Base-by-base conservation (phyloP, 2,113 vertebrate species). In the Trematocara unimaculatum region DNA sequence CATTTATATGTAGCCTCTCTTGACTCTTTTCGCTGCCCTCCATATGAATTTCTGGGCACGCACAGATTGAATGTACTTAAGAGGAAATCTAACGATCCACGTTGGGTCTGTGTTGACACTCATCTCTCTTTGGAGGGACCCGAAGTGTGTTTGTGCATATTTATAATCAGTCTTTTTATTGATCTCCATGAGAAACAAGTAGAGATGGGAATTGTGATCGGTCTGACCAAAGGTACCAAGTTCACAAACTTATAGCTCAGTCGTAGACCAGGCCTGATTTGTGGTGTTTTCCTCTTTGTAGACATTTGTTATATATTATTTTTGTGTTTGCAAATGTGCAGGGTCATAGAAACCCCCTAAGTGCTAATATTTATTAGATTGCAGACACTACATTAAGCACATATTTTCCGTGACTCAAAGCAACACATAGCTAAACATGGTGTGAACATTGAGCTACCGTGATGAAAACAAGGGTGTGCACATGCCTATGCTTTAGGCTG, bases 361-460 rank as follows among this genome's bases (percentile, higher is more conserved):
- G 70, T 38, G 23, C 38, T 70, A 40, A 72, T 80, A 70, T 93
- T 79, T 80, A 90, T 84, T 81, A 91, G 88, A 92, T 88, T 85
- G 87, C 74, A 87, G 86, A 91, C 84, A 85, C 51, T 84, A 74
- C 60, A 84, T 77, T 91, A 87, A 90, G 90, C 84, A 80, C 91
- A 84, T 87, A 81, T 81, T 91, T 89, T 91, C 55, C 45, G 31
- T 82, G 80, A 92, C 87, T 72, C 77, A 90, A 85, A 86, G 91
- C 88, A 91, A 64, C 77, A 84, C 74, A 62, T 3, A 53, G 83
- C 78, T 83, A 55, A 88, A 77, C 55, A 83, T 72, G 85, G 74
- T 88, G 82, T 85, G 35, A 86, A 89, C 45, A 64, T 87, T 91
- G 88, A 83, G 85, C 84, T 58, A 74, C 53, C 11, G 2, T 89